phyloP scores from a whole-genome alignment of 2,797 vertebrate species.

The Trematomus bernacchii region DNA sequence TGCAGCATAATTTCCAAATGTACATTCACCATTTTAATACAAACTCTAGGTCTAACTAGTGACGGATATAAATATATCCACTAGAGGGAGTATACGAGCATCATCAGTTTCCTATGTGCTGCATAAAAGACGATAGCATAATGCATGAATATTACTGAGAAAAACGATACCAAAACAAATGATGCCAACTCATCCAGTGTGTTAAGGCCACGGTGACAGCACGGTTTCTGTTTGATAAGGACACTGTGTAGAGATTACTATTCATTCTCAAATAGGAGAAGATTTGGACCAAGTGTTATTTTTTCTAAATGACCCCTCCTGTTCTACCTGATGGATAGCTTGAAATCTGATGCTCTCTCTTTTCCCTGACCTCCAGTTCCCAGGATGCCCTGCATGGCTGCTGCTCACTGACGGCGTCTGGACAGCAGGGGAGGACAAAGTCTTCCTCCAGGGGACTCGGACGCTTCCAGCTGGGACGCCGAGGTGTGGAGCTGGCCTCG shows the following conservation, averaged over 20 bases:
- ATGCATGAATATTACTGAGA: background rate
- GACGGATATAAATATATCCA: background rate
- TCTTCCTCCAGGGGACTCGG: conserved; percentile 54
- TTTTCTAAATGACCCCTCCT: conserved; percentile 26
- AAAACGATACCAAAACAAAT: background rate
- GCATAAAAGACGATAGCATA: background rate
- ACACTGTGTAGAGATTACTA: background rate
- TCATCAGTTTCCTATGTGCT: background rate
- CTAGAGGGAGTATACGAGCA: conserved; percentile 17
- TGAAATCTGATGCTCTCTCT: conserved; percentile 40
- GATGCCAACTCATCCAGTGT: background rate
- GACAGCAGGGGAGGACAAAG: conserved; percentile 59
- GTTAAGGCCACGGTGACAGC: background rate
- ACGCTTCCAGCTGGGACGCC: conserved; percentile 49
- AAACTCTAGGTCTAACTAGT: background rate
- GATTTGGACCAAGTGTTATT: conserved; percentile 10
- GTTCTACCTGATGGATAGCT: conserved; percentile 48
- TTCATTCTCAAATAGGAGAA: conserved; percentile 7
- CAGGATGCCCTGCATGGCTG: conserved; percentile 28
- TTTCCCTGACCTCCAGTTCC: conserved; percentile 48
- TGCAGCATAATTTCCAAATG: background rate
- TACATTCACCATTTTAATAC: background rate
- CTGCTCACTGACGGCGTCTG: conserved; percentile 48
- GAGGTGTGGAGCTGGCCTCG: conserved; percentile 64
- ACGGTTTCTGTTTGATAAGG: background rate